A percentile compares a stretch with the other conserved stretches of the same genome.
These are phyloP conservation scores for Mastacembelus armatus DNA, from an alignment of 2,797 vertebrate genomes.

Conservation along the genomic window DNA sequence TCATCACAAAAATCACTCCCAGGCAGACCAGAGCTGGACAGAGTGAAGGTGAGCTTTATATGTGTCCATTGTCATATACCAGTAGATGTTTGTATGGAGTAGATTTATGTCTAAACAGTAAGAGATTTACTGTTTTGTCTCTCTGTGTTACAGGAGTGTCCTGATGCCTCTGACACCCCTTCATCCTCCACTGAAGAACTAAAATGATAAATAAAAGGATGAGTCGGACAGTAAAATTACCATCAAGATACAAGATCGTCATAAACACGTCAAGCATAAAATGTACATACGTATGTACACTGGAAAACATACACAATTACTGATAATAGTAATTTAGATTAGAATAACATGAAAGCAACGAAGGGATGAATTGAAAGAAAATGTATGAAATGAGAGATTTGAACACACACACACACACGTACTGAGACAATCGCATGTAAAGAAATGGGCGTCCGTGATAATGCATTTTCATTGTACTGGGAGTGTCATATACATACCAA, in stretches of 20 bases:
- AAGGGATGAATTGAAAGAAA: conserved; percentile 14
- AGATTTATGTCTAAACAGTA: no score
- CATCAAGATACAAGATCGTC: conserved; percentile 24
- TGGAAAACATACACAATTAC: conserved; percentile 13
- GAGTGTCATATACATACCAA: conserved; percentile 41
- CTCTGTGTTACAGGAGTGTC: conserved; percentile 75
- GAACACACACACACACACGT: not conserved
- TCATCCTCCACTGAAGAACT: conserved; percentile 79
- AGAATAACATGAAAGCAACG: conserved; percentile 10
- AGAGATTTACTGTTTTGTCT: not conserved
- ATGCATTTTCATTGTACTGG: conserved; percentile 53
- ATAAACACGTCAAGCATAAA: conserved; percentile 24
- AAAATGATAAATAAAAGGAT: conserved; percentile 65
- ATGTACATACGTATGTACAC: conserved; percentile 49
- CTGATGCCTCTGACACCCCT: conserved; percentile 74
- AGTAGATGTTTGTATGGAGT: no score
- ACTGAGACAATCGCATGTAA: conserved; percentile 42
- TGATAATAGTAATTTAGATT: conserved; percentile 3
- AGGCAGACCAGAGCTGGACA: conserved; percentile 83
- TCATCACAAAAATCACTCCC: conserved; percentile 89
- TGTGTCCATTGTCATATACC: no score
- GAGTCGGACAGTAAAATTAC: not conserved
- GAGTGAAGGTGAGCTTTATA: conserved; percentile 80
- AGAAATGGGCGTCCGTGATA: conserved; percentile 32
- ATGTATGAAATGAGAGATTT: not conserved